Conservation (phyloP, 2,113 vertebrate genomes). For the Phalacrocorax brasilianus region DNA sequence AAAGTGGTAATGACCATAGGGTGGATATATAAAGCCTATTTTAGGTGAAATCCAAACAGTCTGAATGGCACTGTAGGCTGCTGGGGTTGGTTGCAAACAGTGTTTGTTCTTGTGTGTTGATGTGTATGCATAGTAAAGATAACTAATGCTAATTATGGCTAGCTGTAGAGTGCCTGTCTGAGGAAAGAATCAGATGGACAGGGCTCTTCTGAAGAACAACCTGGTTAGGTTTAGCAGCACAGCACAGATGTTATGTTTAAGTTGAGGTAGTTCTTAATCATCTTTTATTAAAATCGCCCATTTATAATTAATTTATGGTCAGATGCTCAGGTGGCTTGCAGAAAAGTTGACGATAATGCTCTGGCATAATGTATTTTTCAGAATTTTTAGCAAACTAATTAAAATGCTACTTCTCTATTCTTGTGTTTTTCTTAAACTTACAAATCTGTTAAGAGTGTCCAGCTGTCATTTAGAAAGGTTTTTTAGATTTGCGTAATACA, state of each 20-base stretch:
- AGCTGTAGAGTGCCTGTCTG: neutral
- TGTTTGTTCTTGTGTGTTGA: neutral
- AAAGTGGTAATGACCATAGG: neutral
- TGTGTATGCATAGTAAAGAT: neutral
- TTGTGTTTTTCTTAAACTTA: neutral
- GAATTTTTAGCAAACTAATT: neutral
- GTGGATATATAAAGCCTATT: neutral
- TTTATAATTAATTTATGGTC: neutral
- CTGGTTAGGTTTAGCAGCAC: neutral
- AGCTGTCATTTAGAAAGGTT: neutral
- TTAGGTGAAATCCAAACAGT: neutral
- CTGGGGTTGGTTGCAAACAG: neutral
- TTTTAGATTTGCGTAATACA: neutral
- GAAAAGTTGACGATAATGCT: neutral
- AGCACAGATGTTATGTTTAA: neutral
- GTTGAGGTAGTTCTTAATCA: neutral
- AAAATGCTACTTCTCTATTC: neutral
- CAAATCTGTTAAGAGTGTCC: neutral
- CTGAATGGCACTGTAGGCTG: neutral
- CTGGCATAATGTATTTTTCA: neutral
- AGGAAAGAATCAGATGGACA: neutral
- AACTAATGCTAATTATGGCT: neutral
- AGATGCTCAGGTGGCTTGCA: neutral
- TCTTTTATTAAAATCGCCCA: neutral
- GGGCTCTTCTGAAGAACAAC: neutral